Evolutionary conservation across 2,888 invertebrate genomes (phyloP).

Genomic region (Ethmia dodecea): DNA sequence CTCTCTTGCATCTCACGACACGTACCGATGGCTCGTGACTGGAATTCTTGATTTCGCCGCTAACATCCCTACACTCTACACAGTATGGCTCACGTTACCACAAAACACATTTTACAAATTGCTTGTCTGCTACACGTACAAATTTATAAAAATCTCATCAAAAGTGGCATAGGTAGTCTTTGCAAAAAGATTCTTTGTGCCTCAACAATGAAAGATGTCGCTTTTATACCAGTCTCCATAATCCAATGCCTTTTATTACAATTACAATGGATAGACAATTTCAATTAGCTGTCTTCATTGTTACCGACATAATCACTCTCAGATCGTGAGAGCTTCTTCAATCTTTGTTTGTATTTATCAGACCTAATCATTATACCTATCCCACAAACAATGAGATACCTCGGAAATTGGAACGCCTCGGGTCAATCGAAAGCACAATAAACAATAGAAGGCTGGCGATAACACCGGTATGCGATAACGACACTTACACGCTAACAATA

Average conservation of each 20-base stretch:
- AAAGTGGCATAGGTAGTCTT: too few species aligned
- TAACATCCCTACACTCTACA: slow-evolving; percentile 18
- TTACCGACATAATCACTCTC: too few species aligned
- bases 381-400: slow-evolving; percentile 28
- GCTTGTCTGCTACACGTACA: slow-evolving; percentile 3
- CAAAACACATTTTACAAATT: slow-evolving; percentile 8
- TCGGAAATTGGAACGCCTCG: slow-evolving; percentile 29
- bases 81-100: slow-evolving; percentile 6
- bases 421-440: slow-evolving; percentile 37
- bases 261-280: too few species aligned
- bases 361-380: too few species aligned
- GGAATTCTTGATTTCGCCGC: slow-evolving; percentile 38
- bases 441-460: slow-evolving; percentile 37
- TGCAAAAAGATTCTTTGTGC: too few species aligned
- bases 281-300: too few species aligned
- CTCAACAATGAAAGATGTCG: too few species aligned
- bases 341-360: too few species aligned
- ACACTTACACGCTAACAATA: slow-evolving; percentile 41
- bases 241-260: too few species aligned
- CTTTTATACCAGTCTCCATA: too few species aligned
- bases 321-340: too few species aligned
- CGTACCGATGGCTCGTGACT: slow-evolving; percentile 51
- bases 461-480: slow-evolving; percentile 38
- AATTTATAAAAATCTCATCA: too few species aligned
- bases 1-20: slow-evolving; percentile 57